Evolutionary conservation across 2,797 vertebrate species (phyloP).

Genomic region (Neomorphus geoffroyi): DNA sequence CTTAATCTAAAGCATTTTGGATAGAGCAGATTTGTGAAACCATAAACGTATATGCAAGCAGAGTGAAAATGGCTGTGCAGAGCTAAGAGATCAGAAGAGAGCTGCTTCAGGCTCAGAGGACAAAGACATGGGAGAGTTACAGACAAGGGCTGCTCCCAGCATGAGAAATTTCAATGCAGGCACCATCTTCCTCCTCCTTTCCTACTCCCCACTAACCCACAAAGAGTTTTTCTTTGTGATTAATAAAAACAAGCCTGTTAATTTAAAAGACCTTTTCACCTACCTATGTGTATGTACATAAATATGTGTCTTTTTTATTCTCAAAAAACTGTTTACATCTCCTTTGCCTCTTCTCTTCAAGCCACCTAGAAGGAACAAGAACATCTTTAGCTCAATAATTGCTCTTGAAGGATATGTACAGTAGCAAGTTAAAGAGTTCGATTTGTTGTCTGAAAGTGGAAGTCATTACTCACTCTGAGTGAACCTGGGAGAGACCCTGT

Average conservation of each 20-base stretch:
- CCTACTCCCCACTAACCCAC: background rate
- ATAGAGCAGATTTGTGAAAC: background rate
- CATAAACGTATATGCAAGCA: background rate
- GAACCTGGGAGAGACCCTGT: background rate
- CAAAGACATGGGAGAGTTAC: background rate
- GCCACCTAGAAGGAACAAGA: background rate
- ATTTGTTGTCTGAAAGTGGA: slow-evolving; percentile 18
- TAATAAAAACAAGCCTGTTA: background rate
- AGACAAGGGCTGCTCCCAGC: background rate
- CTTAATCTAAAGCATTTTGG: background rate
- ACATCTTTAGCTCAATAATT: background rate
- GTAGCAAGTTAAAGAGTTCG: background rate
- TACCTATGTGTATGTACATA: background rate
- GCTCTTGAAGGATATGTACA: background rate
- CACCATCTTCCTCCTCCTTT: background rate
- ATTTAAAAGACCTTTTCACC: background rate
- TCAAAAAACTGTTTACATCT: background rate
- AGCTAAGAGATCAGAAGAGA: background rate
- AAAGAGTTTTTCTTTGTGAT: background rate
- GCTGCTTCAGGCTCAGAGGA: background rate
- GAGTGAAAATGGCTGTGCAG: background rate
- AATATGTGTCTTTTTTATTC: background rate
- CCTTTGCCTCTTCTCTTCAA: background rate
- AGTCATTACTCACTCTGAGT: background rate
- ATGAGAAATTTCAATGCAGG: background rate